These are phyloP conservation scores for Macquaria australasica DNA, from an alignment of 2,113 vertebrate species.

Conservation along the genomic window DNA sequence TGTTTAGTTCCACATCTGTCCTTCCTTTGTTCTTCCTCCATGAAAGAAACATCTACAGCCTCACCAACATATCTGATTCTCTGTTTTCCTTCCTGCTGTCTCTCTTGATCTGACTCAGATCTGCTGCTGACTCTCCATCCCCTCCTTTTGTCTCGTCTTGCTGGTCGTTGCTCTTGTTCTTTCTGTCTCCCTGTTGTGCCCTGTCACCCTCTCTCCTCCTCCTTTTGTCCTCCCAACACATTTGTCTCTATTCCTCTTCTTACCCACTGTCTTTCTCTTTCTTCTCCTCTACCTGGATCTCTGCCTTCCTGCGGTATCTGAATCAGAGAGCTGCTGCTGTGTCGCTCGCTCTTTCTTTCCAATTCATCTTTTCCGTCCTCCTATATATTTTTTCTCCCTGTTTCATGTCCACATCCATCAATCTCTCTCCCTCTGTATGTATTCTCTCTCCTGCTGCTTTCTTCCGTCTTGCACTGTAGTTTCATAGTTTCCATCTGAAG, in stretches of 20 bases:
- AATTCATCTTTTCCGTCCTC: neutral
- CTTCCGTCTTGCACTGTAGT: neutral
- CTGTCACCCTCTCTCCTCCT: neutral
- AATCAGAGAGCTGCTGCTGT: constrained; percentile 1
- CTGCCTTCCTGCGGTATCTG: constrained; percentile 1
- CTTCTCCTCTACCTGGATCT: neutral
- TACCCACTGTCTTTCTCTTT: neutral
- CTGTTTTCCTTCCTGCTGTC: constrained; percentile 9
- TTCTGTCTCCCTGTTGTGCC: neutral
- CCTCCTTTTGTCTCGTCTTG: neutral
- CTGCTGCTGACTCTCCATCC: neutral
- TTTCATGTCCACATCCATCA: constrained; percentile 11
- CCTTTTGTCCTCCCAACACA: neutral
- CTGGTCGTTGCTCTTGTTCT: neutral
- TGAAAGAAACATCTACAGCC: constrained; percentile 15
- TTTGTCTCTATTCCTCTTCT: neutral
- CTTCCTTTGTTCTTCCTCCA: neutral
- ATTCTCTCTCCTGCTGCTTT: constrained; percentile 17
- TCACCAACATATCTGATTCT: constrained; percentile 15
- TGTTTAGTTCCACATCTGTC: neutral
- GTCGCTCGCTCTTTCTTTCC: neutral
- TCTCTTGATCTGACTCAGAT: constrained; percentile 1
- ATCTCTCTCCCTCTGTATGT: neutral
- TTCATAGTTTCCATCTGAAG: neutral
- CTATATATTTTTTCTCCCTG: neutral